phyloP scores from a whole-genome alignment of 2,113 vertebrate genomes.

The Microcebus jonahi region DNA sequence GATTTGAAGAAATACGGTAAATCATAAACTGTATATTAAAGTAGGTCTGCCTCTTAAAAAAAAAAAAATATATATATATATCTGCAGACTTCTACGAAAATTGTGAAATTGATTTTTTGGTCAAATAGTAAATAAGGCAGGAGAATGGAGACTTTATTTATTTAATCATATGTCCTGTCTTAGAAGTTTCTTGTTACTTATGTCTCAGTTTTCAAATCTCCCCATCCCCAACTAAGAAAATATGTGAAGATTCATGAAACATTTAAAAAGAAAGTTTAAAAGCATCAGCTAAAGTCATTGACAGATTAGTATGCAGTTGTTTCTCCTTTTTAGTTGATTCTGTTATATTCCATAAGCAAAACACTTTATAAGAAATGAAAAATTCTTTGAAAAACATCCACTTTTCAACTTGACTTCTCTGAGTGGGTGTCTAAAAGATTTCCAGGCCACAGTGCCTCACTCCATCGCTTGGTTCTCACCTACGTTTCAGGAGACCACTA shows the following conservation, averaged over 20 bases:
- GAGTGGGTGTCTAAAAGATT: slow-evolving; percentile 74
- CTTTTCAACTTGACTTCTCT: slow-evolving; percentile 82
- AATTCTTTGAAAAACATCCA: slow-evolving; percentile 74
- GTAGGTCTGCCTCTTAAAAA: not conserved
- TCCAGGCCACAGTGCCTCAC: slow-evolving; percentile 83
- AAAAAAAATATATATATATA: not conserved
- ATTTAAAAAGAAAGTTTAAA: slow-evolving; percentile 48
- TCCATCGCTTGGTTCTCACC: slow-evolving; percentile 93
- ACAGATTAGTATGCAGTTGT: slow-evolving; percentile 47
- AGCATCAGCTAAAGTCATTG: not conserved
- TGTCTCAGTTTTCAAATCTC: slow-evolving; percentile 81
- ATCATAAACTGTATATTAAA: not conserved
- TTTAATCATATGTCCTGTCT: not conserved
- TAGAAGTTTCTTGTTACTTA: slow-evolving; percentile 1
- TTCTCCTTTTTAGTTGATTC: slow-evolving; percentile 58
- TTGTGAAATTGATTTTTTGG: slow-evolving; percentile 3
- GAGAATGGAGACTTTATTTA: not conserved
- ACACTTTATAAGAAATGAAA: slow-evolving; percentile 71
- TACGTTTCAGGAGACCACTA: slow-evolving; percentile 99
- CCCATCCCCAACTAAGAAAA: slow-evolving; percentile 79
- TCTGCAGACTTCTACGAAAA: not conserved
- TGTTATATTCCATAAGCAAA: slow-evolving; percentile 57
- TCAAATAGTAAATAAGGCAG: slow-evolving; percentile 6
- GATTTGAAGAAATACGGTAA: slow-evolving; percentile 22
- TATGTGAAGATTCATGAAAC: not conserved